Evolutionary conservation across 1,140 invertebrate species (phyloP), one percentile per base, ranked within the genome.

Genomic region (Calosoma granatense): DNA sequence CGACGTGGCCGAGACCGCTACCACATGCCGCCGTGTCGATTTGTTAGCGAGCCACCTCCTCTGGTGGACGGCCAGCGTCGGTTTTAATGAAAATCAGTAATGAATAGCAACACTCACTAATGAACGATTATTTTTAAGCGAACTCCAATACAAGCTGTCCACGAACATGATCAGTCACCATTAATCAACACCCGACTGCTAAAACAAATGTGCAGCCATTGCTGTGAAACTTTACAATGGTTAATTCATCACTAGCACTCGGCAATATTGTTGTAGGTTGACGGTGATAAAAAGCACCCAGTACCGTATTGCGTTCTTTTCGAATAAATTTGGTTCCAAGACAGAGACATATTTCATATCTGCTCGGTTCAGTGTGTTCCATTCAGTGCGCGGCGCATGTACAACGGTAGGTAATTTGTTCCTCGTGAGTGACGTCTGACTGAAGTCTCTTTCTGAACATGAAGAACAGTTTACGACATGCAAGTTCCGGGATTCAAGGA

Each of bases 271-370:
- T 36, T 9, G 6, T 36, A 36, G 6, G 26, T 6, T 36, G 26
- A 36, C 26, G 26, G 26, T 36, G 26, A 36, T 36, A 36, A 36
- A 36, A 36, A 9, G n/a, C 26, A 9, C 26, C 26, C 26, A 36
- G 26, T 36, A 36, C 26, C 26, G 26, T 36, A 36, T 36, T 36
- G n/a, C 26, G 26, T 36, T 36, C 26, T 36, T 36, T 36, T 36
- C 26, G 26, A 36, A 36, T 36, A 36, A 36, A 36, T 36, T 36
- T 36, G 26, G 26, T 36, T 36, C n/a, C 9, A 17, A 47, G 41
- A 47, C 41, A 47, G 41, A 47, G 41, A 47, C 41, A 47, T 17
- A 47, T 47, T 47, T 47, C 41, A 47, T 47, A 47, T 47, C 41
- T 47, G 9, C 41, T 12, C 6, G 9, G 41, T 47, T 47, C 6